Evolutionary conservation across 2,797 vertebrate genomes (phyloP).

Genomic region (Toxotes lorentzi): DNA sequence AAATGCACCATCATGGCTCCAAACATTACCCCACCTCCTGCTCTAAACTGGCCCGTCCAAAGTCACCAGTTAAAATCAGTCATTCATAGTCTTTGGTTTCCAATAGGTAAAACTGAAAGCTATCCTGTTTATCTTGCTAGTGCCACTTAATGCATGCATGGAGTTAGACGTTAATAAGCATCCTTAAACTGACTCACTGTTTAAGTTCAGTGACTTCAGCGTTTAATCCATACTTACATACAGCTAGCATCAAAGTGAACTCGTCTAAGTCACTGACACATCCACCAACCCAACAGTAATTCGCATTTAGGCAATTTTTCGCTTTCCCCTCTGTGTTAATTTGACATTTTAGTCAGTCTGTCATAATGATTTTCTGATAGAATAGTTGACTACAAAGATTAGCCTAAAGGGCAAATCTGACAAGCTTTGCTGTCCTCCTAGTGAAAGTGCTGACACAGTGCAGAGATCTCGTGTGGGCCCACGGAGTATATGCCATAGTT

Average conservation of each 20-base stretch:
- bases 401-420: conserved; percentile 77
- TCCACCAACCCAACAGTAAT: conserved; percentile 24
- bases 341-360: conserved; percentile 68
- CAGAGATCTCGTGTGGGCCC: conserved; percentile 30
- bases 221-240: conserved; percentile 46
- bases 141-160: conserved; percentile 8
- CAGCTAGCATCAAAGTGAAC: conserved; percentile 38
- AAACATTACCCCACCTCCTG: not conserved
- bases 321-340: conserved; percentile 58
- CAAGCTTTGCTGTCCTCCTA: conserved; percentile 55
- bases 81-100: not conserved
- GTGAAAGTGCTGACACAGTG: conserved; percentile 70
- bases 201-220: conserved; percentile 14
- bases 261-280: conserved; percentile 27
- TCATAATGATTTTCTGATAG: conserved; percentile 72
- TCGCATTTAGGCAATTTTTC: conserved; percentile 46
- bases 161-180: conserved; percentile 6
- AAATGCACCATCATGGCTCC: not conserved
- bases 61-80: not conserved
- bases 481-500: conserved; percentile 55
- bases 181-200: conserved; percentile 12
- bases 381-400: conserved; percentile 73
- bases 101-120: not conserved
- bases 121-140: not conserved
- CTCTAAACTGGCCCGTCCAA: not conserved